Percentiles rank a stretch among this genome's conserved stretches.
These are phyloP conservation scores for Oligia fasciuncula DNA, from an alignment of 2,888 invertebrate species.

Conservation along the genomic window DNA sequence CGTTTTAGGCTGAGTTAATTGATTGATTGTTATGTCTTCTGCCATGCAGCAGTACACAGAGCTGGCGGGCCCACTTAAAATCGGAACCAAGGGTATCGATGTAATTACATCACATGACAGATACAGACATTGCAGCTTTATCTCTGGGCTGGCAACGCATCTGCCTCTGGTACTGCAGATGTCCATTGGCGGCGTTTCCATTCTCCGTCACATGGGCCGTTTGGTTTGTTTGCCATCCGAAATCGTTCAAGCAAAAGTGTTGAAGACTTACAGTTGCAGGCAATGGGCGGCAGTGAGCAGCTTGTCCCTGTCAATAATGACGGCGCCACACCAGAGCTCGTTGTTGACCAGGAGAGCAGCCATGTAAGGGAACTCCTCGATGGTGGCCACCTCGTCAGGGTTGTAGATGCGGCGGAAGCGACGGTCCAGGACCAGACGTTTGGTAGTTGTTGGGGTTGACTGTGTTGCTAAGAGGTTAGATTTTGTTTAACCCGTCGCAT, in stretches of 20 bases:
- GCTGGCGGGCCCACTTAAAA: not conserved
- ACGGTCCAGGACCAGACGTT: conserved; percentile 71
- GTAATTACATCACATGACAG: not conserved
- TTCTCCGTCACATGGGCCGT: not conserved
- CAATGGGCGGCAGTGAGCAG: conserved; percentile 86
- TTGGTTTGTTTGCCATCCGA: not conserved
- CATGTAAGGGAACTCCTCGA: conserved; percentile 80
- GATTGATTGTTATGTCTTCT: not conserved
- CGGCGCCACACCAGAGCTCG: conserved; percentile 85
- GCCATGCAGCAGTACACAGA: not conserved
- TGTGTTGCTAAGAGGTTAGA: conserved; percentile 14
- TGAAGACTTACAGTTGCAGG: conserved; percentile 80
- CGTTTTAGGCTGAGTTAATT: not conserved
- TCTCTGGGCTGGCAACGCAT: not conserved
- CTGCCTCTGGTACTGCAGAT: too few species aligned
- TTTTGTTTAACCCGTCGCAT: not conserved
- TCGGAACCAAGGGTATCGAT: not conserved
- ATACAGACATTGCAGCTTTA: not conserved
- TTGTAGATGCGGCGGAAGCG: conserved; percentile 85
- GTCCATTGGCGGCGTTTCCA: too few species aligned
- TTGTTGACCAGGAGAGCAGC: conserved; percentile 83
- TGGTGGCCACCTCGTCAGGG: conserved; percentile 79
- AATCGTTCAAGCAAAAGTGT: not conserved
- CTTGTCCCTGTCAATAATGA: conserved; percentile 76
- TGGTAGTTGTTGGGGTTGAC: conserved; percentile 43